Percentiles rank a stretch among this genome's conserved stretches.
Conservation (phyloP, 2,113 vertebrate genomes). For the Cisticola juncidis region DNA sequence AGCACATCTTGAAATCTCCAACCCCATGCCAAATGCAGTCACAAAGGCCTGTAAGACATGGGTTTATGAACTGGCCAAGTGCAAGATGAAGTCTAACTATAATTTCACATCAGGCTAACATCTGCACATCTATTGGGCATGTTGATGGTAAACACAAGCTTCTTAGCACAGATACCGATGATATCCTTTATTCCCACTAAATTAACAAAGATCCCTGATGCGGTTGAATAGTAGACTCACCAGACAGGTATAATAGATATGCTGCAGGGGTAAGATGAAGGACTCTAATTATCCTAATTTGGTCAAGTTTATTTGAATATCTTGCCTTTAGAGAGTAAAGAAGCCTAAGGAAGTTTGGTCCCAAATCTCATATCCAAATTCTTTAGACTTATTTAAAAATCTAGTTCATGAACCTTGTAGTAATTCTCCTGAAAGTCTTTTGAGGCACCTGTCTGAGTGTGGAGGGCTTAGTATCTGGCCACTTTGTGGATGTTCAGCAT, state of each 20-base stretch:
- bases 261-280: slow-evolving; percentile 37
- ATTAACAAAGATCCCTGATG: slow-evolving; percentile 3
- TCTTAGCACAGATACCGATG: not conserved
- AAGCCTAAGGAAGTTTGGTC: not conserved
- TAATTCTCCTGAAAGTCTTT: not conserved
- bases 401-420: not conserved
- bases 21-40: not conserved
- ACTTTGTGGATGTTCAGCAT: not conserved
- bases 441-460: slow-evolving; percentile 6
- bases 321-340: not conserved
- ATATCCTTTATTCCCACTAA: slow-evolving; percentile 14
- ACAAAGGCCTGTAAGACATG: not conserved
- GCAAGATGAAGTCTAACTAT: not conserved
- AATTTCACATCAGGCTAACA: not conserved
- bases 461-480: not conserved
- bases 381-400: not conserved
- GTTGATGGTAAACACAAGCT: not conserved
- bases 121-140: not conserved
- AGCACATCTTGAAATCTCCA: slow-evolving; percentile 4
- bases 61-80: not conserved
- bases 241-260: not conserved
- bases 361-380: slow-evolving; percentile 12
- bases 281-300: slow-evolving; percentile 26
- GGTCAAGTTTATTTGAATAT: slow-evolving; percentile 9
- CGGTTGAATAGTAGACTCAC: not conserved